These are phyloP conservation scores for Epirrhoe tristata DNA, from an alignment of 2,888 invertebrate species.

Conservation along the genomic window DNA sequence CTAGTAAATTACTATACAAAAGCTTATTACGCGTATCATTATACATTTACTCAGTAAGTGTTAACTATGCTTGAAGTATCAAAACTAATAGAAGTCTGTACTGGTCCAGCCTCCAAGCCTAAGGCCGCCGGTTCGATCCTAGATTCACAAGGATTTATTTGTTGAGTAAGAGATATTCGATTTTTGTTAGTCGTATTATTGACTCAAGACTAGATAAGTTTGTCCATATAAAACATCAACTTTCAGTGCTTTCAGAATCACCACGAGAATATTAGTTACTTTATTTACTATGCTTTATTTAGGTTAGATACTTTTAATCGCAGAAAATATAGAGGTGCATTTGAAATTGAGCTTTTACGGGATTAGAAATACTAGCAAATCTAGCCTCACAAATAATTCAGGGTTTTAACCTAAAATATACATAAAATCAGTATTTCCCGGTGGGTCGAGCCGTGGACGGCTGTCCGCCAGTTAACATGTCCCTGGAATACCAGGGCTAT, in stretches of 20 bases:
- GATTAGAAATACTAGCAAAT: slow-evolving; percentile 15
- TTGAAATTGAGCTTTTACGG: slow-evolving; percentile 1
- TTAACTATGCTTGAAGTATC: no score
- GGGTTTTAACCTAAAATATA: slow-evolving; percentile 68
- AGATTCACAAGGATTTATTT: no score
- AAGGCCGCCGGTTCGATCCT: no score
- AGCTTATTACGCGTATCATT: neutral
- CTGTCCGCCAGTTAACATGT: slow-evolving; percentile 66
- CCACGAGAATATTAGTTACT: no score
- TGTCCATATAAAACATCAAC: neutral
- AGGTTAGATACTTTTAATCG: neutral
- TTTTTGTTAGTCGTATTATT: no score
- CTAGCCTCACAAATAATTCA: slow-evolving; percentile 63
- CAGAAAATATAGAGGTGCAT: neutral
- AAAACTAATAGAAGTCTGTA: no score
- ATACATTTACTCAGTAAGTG: no score
- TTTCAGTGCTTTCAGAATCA: neutral
- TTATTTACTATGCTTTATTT: no score
- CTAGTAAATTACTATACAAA: slow-evolving; percentile 28
- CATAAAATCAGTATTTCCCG: slow-evolving; percentile 68
- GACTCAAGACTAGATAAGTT: neutral
- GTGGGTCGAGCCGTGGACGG: slow-evolving; percentile 64
- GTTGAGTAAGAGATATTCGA: no score
- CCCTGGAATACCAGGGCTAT: slow-evolving; percentile 61
- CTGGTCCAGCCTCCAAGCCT: no score